Conservation (phyloP, 2,888 invertebrate genomes). For the Eledone cirrhosa region DNA sequence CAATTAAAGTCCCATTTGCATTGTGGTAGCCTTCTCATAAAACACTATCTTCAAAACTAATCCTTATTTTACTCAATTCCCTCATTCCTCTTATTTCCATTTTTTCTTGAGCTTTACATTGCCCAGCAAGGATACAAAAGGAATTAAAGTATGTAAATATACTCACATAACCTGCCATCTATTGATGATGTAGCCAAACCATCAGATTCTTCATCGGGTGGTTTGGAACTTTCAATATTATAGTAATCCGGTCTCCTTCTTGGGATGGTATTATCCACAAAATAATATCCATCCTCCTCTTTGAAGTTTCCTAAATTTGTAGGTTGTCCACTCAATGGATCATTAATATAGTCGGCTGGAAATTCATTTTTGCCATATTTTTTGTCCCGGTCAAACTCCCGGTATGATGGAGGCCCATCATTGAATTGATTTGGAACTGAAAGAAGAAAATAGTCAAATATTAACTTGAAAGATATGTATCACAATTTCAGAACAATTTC, state of each 20-base stretch:
- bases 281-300: constrained; percentile 29
- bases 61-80: too few species aligned
- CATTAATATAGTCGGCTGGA: constrained; percentile 8
- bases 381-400: neutral
- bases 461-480: neutral
- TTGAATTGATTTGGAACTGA: neutral
- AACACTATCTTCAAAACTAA: too few species aligned
- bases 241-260: constrained; percentile 32
- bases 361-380: constrained; percentile 4
- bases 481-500: neutral
- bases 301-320: constrained; percentile 7
- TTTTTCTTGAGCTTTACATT: neutral
- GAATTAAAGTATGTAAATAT: neutral
- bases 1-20: too few species aligned
- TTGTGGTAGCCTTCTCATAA: too few species aligned
- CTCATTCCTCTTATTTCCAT: too few species aligned
- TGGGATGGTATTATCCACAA: constrained; percentile 37
- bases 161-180: constrained; percentile 38
- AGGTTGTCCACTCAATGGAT: constrained; percentile 23
- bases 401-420: constrained; percentile 20
- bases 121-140: neutral
- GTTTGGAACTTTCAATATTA: neutral
- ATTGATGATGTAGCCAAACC: constrained; percentile 48
- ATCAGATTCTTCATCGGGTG: constrained; percentile 42
- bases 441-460: neutral